Conservation (phyloP, 2,797 vertebrate species). For the Channa striata region DNA sequence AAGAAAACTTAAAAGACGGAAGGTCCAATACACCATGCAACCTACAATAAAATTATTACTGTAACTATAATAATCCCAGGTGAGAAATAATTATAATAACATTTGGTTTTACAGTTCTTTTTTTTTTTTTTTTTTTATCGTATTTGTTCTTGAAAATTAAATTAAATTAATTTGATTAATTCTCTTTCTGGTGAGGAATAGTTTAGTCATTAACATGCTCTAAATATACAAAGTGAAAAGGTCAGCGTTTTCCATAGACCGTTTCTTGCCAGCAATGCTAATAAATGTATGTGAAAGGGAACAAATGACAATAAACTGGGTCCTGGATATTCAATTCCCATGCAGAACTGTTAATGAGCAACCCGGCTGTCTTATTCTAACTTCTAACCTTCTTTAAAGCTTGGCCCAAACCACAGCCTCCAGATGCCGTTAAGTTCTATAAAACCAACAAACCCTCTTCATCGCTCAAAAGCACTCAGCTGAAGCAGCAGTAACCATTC, state of each 20-base stretch:
- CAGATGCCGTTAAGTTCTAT: conserved; percentile 47
- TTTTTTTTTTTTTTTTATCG: too few species aligned
- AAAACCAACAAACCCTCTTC: conserved; percentile 51
- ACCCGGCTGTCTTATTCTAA: conserved; percentile 5
- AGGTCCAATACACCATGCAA: not conserved
- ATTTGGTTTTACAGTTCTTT: too few species aligned
- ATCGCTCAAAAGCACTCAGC: conserved; percentile 53
- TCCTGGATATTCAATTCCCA: conserved; percentile 36
- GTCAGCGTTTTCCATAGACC: conserved; percentile 9
- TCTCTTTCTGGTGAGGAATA: too few species aligned
- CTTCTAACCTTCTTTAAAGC: conserved; percentile 33
- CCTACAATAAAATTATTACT: not conserved
- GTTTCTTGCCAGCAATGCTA: not conserved
- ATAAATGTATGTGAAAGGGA: conserved; percentile 23
- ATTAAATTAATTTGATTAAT: too few species aligned
- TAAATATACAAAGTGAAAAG: conserved; percentile 13
- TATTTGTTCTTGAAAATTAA: too few species aligned
- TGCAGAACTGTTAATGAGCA: conserved; percentile 14
- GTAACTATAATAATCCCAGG: too few species aligned
- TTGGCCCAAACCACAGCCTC: conserved; percentile 45
- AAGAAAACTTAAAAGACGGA: not conserved
- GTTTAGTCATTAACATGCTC: not conserved
- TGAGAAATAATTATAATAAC: too few species aligned
- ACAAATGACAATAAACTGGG: conserved; percentile 28
- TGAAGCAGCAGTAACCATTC: conserved; percentile 45